phyloP scores from a whole-genome alignment of 2,113 vertebrate genomes.

The Atherinomorus stipes region DNA sequence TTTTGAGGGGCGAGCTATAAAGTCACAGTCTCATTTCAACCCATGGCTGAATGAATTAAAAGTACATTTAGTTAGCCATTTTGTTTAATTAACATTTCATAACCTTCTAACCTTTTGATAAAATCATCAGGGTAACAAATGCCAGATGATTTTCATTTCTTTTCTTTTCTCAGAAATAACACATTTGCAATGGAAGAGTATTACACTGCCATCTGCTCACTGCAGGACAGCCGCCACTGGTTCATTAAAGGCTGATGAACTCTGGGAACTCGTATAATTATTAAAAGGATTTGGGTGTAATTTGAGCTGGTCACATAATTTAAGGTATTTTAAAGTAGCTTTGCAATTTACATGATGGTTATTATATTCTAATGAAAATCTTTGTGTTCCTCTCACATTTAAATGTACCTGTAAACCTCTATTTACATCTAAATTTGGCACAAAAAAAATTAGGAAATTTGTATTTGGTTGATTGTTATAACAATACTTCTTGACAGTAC shows the following conservation, averaged over 20 bases:
- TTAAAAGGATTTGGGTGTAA: background rate
- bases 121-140: constrained; percentile 5
- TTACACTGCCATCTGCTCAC: constrained; percentile 17
- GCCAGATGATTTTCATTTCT: constrained; percentile 8
- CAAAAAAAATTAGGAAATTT: too few relatives aligned
- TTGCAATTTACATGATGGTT: too few relatives aligned
- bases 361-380: too few relatives aligned
- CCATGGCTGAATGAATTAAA: background rate
- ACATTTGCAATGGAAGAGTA: constrained; percentile 19
- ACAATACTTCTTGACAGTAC: too few relatives aligned
- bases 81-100: constrained; percentile 9
- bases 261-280: constrained; percentile 15
- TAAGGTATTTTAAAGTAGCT: too few relatives aligned
- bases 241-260: constrained; percentile 6
- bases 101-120: constrained; percentile 24
- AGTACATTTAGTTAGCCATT: constrained; percentile 1
- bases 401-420: too few relatives aligned
- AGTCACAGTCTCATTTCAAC: background rate
- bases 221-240: constrained; percentile 9
- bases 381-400: too few relatives aligned
- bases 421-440: too few relatives aligned
- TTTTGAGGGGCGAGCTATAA: background rate
- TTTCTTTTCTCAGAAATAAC: constrained; percentile 1
- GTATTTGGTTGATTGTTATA: too few relatives aligned
- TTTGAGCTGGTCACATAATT: background rate